These are phyloP conservation scores for Craniophora ligustri DNA, from an alignment of 2,888 invertebrate species.

Conservation along the genomic window DNA sequence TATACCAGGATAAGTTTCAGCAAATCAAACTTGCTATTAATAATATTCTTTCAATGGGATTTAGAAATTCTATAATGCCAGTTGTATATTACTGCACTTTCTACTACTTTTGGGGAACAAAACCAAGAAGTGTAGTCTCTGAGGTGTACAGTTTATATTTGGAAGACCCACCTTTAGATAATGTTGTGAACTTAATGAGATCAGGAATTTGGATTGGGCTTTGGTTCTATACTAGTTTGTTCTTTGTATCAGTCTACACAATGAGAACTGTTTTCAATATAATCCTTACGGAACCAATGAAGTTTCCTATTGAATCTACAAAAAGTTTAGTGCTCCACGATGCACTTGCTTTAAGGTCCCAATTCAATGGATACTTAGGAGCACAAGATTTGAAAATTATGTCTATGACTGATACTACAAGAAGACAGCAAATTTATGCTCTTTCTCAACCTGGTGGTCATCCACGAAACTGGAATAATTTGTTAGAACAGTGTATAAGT, in stretches of 20 bases:
- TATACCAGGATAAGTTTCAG: constrained; percentile 91
- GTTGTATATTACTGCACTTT: constrained; percentile 89
- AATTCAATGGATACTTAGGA: constrained; percentile 93
- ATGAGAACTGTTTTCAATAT: constrained; percentile 92
- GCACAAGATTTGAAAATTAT: constrained; percentile 92
- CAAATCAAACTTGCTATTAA: constrained; percentile 90
- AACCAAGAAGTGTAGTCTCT: constrained; percentile 84
- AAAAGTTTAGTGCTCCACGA: constrained; percentile 88
- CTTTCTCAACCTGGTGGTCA: constrained; percentile 95
- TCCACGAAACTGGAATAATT: constrained; percentile 95
- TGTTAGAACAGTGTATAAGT: constrained; percentile 90
- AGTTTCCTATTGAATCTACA: constrained; percentile 89
- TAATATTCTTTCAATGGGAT: constrained; percentile 88
- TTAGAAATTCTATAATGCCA: constrained; percentile 89
- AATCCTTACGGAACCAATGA: constrained; percentile 91
- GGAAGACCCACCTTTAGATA: constrained; percentile 85
- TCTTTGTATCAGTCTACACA: constrained; percentile 91
- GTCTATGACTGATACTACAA: constrained; percentile 88
- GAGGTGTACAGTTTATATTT: constrained; percentile 86
- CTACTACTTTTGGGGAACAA: constrained; percentile 90
- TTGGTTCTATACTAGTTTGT: constrained; percentile 92
- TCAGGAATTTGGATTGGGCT: constrained; percentile 89
- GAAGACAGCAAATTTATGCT: constrained; percentile 91
- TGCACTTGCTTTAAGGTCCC: constrained; percentile 89
- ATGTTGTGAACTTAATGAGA: constrained; percentile 79